Base-by-base conservation (phyloP, 2,113 vertebrate genomes). In the Oreochromis spilurus region DNA sequence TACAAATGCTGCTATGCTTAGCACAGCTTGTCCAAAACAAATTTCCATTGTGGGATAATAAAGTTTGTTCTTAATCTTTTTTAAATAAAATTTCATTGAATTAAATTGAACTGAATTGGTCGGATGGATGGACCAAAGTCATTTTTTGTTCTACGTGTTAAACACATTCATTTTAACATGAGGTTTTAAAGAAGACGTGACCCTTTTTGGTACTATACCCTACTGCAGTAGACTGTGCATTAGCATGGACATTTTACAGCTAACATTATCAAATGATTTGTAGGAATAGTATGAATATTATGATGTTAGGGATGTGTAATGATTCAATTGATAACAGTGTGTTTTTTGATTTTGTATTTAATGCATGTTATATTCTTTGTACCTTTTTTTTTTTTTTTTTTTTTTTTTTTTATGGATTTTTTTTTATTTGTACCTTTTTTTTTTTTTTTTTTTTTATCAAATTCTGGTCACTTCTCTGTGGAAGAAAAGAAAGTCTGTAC, bases 121-220 rank as follows among this genome's bases (percentile, higher is more conserved):
- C 4, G 0, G 62, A 40, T 21, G 34, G 62, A 21, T 40, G 11
- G 62, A 67, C 19, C 6, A 38, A 38, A 65, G 34, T 40, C 1
- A 4, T 1, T 67, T 67, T 40, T 67, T 67, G 36, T 67, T 67
- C 36, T 40, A 34, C 3, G 0, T 40, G 19, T 38, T 21, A 67
- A 67, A 21, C 7, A 67, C 36, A 1, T 2, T 11, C 62, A 40
- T 38, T 65, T 65, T 38, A 65, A 65, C 31, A 38, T n/a, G 34
- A 65, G 60, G 31, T 65, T 65, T 65, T 65, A 38, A 60, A 60
- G 60, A 65, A 65, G 34, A 43, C 0, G 0, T 16, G n/a, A 0
- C 36, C 7, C 43, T 1, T 67, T 67, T 40, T 0, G 0, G 62
- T 43, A 70, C 36, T 43, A 21, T 38, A 40, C 34, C 11, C 6